Evolutionary conservation across 2,113 vertebrate genomes (phyloP).

Genomic region (Campylomormyrus numenius): DNA sequence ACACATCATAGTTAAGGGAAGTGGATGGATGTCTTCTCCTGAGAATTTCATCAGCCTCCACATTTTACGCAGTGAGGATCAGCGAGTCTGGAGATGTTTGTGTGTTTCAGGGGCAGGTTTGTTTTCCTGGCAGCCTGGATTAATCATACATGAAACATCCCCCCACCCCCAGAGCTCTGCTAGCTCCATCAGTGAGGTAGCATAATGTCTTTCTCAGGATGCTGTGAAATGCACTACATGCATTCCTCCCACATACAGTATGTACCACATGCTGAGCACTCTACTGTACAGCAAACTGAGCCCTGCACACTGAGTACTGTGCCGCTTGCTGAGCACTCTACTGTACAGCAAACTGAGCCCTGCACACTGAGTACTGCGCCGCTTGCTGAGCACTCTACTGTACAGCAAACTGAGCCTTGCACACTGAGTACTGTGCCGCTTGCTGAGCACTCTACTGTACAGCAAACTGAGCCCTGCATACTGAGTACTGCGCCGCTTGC

Average conservation of each 20-base stretch:
- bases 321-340: background rate
- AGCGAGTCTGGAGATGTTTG: constrained; percentile 15
- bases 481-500: too few relatives aligned
- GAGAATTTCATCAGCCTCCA: background rate
- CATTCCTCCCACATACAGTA: constrained; percentile 19
- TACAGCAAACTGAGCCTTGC: background rate
- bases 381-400: background rate
- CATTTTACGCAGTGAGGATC: constrained; percentile 32
- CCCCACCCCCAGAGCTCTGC: constrained; percentile 16
- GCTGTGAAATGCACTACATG: constrained; percentile 21
- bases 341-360: background rate
- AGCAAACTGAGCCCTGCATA: accelerated
- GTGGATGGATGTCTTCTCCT: background rate
- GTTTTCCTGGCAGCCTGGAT: constrained; percentile 24
- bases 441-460: too few relatives aligned
- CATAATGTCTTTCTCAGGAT: constrained; percentile 38
- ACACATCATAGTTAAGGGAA: background rate
- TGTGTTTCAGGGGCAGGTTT: constrained; percentile 4
- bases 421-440: too few relatives aligned
- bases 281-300: background rate
- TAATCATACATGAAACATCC: constrained; percentile 33
- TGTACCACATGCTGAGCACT: background rate
- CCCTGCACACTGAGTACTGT: background rate
- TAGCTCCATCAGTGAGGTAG: constrained; percentile 27
- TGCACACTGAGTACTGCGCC: background rate